Evolutionary conservation across 2,113 vertebrate species (phyloP), one percentile per base, ranked within the genome.

Genomic region (Alligator mississippiensis): DNA sequence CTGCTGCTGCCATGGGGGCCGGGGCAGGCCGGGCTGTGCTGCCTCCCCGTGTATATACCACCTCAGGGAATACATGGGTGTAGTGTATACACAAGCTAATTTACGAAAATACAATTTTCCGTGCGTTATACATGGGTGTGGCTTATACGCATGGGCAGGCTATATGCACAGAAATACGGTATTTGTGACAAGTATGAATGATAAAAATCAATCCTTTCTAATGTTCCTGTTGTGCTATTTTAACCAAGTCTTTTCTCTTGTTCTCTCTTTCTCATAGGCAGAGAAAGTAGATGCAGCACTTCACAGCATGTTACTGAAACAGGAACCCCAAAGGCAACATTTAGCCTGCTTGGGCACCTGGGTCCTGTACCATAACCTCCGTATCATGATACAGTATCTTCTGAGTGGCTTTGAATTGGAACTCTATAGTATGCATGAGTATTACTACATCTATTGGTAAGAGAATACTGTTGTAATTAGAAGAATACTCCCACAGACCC

Each of bases 371-470:
- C 99, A 99, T 95, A 99, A 99, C 97, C 98, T 99, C 92, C 98
- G 99, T 70, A 99, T 99, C 95, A 99, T 99, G 99, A 99, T 99
- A 97, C 99, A 99, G 89, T 99, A 99, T 97, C 98, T 99, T 94
- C 98, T 99, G 93, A 99, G 99, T 81, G 99, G 99, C 95, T 99
- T 99, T 89, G 99, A 99, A 92, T 97, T 99, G 96, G 99, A 99
- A 92, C 99, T 99, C 59, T 99, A 99, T 97, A 99, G 99, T 97
- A 99, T 99, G 99, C 99, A 99, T 25, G 99, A 99, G 85, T 99
- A 99, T 96, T 99, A 99, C 97, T 99, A 99, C 98, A 98, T 99
- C 94, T 99, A 99, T 97, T 99, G 99, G 99, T 99, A 97, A 98
- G 98, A 94, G 61, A 16, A 38, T 14, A 28, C 6, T 77, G 9